Evolutionary conservation across 2,113 vertebrate genomes (phyloP).

Genomic region (Scalopus aquaticus): DNA sequence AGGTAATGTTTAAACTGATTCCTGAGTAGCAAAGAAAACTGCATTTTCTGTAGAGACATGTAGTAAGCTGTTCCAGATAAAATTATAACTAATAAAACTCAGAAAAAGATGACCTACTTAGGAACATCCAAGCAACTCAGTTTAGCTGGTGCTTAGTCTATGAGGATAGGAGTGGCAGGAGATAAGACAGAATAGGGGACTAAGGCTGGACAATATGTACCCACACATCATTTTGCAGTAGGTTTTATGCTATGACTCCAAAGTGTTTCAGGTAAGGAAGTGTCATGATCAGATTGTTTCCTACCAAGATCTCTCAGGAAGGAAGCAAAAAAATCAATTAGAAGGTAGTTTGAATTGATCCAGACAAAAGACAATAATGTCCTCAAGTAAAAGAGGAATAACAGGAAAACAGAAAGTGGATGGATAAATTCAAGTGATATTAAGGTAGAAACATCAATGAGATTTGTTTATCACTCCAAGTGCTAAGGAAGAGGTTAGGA

Average conservation of each 20-base stretch:
- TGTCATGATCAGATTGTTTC: background rate
- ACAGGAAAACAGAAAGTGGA: background rate
- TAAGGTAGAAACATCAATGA: background rate
- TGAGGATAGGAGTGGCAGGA: background rate
- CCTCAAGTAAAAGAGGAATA: background rate
- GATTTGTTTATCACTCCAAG: background rate
- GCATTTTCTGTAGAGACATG: background rate
- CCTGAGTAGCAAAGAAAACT: background rate
- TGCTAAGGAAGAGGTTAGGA: background rate
- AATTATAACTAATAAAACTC: background rate
- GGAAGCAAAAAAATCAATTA: background rate
- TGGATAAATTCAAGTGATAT: background rate
- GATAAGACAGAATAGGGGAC: background rate
- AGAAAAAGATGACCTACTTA: background rate
- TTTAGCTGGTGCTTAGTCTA: background rate
- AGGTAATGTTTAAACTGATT: background rate
- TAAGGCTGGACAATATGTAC: background rate
- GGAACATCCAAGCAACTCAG: background rate
- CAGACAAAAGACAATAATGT: background rate
- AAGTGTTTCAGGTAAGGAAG: background rate
- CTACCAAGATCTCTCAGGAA: background rate
- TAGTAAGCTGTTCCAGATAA: background rate
- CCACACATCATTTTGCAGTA: background rate
- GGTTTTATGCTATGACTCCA: background rate
- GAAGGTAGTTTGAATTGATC: constrained; percentile 10